A percentile compares a stretch with the other conserved stretches of the same genome.
These are phyloP conservation scores for Penaeus vannamei DNA, from an alignment of 1,140 invertebrate species.

Conservation along the genomic window DNA sequence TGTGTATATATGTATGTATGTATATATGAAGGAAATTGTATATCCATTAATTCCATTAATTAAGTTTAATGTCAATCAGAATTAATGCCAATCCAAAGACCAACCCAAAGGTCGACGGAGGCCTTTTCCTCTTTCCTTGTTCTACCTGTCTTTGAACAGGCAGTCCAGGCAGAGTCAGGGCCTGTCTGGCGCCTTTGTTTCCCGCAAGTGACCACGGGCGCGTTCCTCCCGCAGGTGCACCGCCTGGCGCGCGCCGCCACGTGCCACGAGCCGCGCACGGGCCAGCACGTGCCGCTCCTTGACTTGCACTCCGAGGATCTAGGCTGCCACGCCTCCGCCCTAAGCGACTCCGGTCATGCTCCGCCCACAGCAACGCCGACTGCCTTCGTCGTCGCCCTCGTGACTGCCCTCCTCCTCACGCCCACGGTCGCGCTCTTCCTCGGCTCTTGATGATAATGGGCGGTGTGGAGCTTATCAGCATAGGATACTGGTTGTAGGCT, in stretches of 20 bases:
- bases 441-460: slow-evolving; percentile 53
- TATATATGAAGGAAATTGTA: too few relatives aligned
- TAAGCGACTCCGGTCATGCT: slow-evolving; percentile 73
- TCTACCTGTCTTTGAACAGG: too few relatives aligned
- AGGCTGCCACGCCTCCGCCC: slow-evolving; percentile 82
- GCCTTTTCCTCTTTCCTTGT: too few relatives aligned
- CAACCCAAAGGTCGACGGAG: too few relatives aligned
- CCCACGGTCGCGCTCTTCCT: slow-evolving; percentile 6
- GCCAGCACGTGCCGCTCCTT: slow-evolving; percentile 78
- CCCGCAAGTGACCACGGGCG: too few relatives aligned
- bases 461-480: background rate
- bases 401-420: background rate
- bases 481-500: background rate
- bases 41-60: too few relatives aligned
- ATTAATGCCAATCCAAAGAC: too few relatives aligned
- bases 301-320: slow-evolving; percentile 82
- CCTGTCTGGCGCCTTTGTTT: too few relatives aligned
- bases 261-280: slow-evolving; percentile 78
- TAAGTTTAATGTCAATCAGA: too few relatives aligned
- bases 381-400: slow-evolving; percentile 20
- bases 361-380: slow-evolving; percentile 40
- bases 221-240: slow-evolving; percentile 70
- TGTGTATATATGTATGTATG: too few relatives aligned
- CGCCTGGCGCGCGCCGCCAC: slow-evolving; percentile 75
- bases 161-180: too few relatives aligned